Percentiles rank a stretch among this genome's conserved stretches.
Evolutionary conservation across 2,888 invertebrate genomes (phyloP).

Genomic region (Drosophila conformis): DNA sequence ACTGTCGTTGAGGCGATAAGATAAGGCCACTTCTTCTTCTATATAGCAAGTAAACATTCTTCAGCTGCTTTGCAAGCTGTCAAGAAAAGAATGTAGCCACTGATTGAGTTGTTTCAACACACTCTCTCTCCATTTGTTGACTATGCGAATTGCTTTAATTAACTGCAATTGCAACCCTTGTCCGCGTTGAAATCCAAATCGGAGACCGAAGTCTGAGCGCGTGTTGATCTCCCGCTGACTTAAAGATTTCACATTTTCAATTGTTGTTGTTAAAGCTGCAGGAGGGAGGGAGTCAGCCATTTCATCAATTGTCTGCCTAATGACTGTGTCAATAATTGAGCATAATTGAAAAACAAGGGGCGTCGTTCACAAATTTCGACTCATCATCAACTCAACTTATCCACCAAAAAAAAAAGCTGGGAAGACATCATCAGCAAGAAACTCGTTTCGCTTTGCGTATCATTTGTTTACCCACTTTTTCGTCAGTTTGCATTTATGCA

Average conservation of each 20-base stretch:
- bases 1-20: slow-evolving; percentile 43
- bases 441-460: slow-evolving; percentile 35
- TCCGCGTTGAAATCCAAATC: slow-evolving; percentile 17
- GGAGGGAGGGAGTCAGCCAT: slow-evolving; percentile 34
- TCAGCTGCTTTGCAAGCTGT: slow-evolving; percentile 3
- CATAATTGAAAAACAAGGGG: slow-evolving; percentile 77
- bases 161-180: slow-evolving; percentile 67
- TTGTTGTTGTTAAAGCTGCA: slow-evolving; percentile 29
- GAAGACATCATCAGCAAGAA: slow-evolving; percentile 25
- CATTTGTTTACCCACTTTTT: slow-evolving; percentile 73
- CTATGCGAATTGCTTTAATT: slow-evolving; percentile 60
- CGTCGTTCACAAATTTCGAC: slow-evolving; percentile 49
- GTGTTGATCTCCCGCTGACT: slow-evolving; percentile 72
- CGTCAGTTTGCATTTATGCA: slow-evolving; percentile 24
- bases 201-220: slow-evolving; percentile 43
- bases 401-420: slow-evolving; percentile 4
- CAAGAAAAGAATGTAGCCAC: slow-evolving; percentile 28
- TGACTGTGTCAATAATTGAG: slow-evolving; percentile 78
- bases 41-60: slow-evolving; percentile 19
- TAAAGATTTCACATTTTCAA: slow-evolving; percentile 73
- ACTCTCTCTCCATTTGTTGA: slow-evolving; percentile 2
- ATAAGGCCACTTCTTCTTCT: slow-evolving; percentile 42
- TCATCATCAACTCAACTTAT: slow-evolving; percentile 32
- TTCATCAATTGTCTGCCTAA: slow-evolving; percentile 71
- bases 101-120: slow-evolving; percentile 42